Evolutionary conservation across 1,140 invertebrate species (phyloP).

Genomic region (Akabosia matsudoensis): DNA sequence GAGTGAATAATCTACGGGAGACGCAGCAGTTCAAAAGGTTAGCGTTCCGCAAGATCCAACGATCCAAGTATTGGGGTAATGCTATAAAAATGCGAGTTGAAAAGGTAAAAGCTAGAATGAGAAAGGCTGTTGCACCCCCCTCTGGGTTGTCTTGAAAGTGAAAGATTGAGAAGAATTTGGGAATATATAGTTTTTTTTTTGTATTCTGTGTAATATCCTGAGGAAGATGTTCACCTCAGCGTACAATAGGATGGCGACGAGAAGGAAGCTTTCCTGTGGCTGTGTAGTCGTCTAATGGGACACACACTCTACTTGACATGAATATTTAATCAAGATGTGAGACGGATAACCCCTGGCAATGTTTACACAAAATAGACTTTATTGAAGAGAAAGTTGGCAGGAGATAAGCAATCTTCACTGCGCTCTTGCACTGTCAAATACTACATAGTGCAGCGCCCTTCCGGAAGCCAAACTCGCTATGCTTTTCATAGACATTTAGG

Average conservation of each 20-base stretch:
- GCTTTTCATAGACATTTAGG: no score
- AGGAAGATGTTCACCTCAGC: background rate
- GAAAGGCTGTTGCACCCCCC: no score
- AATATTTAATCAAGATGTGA: background rate
- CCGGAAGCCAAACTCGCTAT: no score
- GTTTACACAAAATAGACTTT: background rate
- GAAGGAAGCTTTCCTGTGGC: background rate
- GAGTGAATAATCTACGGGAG: no score
- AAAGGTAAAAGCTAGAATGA: no score
- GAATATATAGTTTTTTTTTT: background rate
- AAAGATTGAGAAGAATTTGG: background rate
- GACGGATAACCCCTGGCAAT: background rate
- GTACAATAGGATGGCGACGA: background rate
- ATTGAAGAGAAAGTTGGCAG: background rate
- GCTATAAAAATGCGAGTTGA: no score
- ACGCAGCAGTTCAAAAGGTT: no score
- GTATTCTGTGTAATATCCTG: background rate
- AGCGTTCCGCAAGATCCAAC: no score
- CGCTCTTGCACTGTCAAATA: no score
- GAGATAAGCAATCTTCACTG: background rate
- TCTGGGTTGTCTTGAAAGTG: background rate
- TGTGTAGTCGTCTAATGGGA: background rate
- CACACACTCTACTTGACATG: slow-evolving; percentile 6
- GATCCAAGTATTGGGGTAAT: no score
- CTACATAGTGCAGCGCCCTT: no score